Conservation (phyloP, 1,140 invertebrate species). For the Cotesia chilonis region DNA sequence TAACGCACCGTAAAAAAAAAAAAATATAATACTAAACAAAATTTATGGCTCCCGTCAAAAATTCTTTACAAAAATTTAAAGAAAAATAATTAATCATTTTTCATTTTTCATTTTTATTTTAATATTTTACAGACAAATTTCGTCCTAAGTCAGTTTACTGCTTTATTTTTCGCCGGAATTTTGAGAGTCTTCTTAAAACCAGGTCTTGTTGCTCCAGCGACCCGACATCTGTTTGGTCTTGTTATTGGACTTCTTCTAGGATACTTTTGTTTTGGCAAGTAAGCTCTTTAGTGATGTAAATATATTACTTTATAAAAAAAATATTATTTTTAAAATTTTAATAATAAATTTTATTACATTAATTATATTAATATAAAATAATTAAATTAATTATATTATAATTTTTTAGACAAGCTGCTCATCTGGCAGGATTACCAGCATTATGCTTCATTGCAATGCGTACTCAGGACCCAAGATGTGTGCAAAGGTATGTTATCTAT, state of each 20-base stretch:
- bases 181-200: slow-evolving; percentile 78
- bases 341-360: too few relatives aligned
- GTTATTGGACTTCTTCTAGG: slow-evolving; percentile 79
- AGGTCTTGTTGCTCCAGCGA: slow-evolving; percentile 70
- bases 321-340: too few relatives aligned
- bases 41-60: too few relatives aligned
- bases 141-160: slow-evolving; percentile 80
- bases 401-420: slow-evolving; percentile 77
- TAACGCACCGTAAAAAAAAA: too few relatives aligned
- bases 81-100: not conserved
- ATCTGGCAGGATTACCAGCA: slow-evolving; percentile 77
- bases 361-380: not conserved
- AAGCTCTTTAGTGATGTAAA: slow-evolving; percentile 57
- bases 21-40: too few relatives aligned
- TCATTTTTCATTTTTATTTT: slow-evolving; percentile 18
- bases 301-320: too few relatives aligned
- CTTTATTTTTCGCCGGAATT: slow-evolving; percentile 76
- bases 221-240: slow-evolving; percentile 79
- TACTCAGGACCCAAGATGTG: slow-evolving; percentile 69
- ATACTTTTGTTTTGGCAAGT: slow-evolving; percentile 90
- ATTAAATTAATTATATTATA: slow-evolving; percentile 14
- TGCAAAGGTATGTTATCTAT: slow-evolving; percentile 70
- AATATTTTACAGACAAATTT: slow-evolving; percentile 79
- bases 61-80: not conserved
- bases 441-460: slow-evolving; percentile 78